Evolutionary conservation across 2,888 invertebrate genomes (phyloP), one percentile per base, ranked within the genome.

Genomic region (Nephrotoma guestfalica): DNA sequence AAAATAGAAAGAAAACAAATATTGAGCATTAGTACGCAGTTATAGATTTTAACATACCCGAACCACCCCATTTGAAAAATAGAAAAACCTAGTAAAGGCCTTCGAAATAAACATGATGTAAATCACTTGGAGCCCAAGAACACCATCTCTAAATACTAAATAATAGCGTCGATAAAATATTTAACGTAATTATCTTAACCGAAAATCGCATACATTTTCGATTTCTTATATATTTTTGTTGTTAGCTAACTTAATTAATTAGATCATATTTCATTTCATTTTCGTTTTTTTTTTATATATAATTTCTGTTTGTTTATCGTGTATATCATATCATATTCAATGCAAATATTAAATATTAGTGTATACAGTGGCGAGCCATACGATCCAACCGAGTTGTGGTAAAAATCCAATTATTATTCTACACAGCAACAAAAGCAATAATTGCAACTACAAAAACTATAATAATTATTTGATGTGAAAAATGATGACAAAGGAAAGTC

Each of bases 1-100:
- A 94, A 71, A 30, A 51, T 15, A 51, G 6, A 15, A 5, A 51
- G 7, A 51, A n/a, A n/a, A 30, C 30, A 30, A 30, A 30, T 30
- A 30, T 30, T 30, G 2, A 30, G 30, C 47, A 4, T 51, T 51
- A 51, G 71, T 30, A 30, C 30, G 2, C 2, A 30, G 2, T 30
- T 30, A 30, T 3, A 30, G 30, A 30, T 30, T 30, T 30, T 30
- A 5, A 47, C 47, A 5, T 47, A 47, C 11, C 13, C 47, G 47
- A 47, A n/a, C 15, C 51, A 57, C 15, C 15, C 30, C 30, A 30
- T 30, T 30, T 30, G 30, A 30, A 30, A 30, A 30, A 30, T 30
- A 30, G 30, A 30, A 30, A 30, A 2, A 30, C 30, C 2, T 30
- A 30, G 2, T 2, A 2, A 30, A 0, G 30, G 30, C 30, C 30